A percentile compares a stretch with the other conserved stretches of the same genome.
Conservation (phyloP, 2,797 vertebrate species). For the Coreius guichenoti region DNA sequence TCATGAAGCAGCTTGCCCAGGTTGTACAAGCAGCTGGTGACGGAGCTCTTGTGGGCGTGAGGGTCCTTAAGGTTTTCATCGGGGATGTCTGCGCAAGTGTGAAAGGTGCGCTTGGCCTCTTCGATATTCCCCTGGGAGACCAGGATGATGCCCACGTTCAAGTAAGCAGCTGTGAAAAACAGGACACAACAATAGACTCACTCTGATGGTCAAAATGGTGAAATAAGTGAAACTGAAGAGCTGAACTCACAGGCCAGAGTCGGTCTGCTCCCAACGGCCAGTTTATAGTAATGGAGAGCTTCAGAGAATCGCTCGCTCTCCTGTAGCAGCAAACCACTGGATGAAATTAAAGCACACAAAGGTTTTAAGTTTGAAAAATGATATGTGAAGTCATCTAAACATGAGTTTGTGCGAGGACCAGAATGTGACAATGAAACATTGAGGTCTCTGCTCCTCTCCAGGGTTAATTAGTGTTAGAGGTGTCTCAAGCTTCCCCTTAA, state of each 20-base stretch:
- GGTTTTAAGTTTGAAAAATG: neutral
- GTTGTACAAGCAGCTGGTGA: constrained; percentile 98
- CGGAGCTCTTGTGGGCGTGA: constrained; percentile 96
- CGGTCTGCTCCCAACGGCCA: constrained; percentile 96
- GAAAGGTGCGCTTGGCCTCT: constrained; percentile 91
- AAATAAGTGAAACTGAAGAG: constrained; percentile 45
- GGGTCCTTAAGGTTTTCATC: constrained; percentile 99
- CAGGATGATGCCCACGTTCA: constrained; percentile 97
- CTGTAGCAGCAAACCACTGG: constrained; percentile 94
- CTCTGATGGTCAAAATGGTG: constrained; percentile 34
- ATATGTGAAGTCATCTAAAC: neutral
- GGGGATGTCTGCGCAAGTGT: constrained; percentile 96
- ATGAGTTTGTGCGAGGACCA: neutral
- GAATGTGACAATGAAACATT: neutral
- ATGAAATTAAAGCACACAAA: constrained; percentile 30
- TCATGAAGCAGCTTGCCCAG: constrained; percentile 96
- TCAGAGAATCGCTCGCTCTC: constrained; percentile 95
- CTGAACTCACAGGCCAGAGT: constrained; percentile 93
- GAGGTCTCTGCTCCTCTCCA: neutral
- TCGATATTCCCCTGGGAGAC: constrained; percentile 94
- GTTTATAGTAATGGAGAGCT: constrained; percentile 95
- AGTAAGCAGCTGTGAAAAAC: constrained; percentile 89
- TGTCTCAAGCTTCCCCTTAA: constrained; percentile 50
- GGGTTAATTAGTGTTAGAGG: constrained; percentile 56
- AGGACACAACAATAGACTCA: neutral